Base-by-base conservation (phyloP, 2,888 invertebrate species). In the Candidula unifasciata region DNA sequence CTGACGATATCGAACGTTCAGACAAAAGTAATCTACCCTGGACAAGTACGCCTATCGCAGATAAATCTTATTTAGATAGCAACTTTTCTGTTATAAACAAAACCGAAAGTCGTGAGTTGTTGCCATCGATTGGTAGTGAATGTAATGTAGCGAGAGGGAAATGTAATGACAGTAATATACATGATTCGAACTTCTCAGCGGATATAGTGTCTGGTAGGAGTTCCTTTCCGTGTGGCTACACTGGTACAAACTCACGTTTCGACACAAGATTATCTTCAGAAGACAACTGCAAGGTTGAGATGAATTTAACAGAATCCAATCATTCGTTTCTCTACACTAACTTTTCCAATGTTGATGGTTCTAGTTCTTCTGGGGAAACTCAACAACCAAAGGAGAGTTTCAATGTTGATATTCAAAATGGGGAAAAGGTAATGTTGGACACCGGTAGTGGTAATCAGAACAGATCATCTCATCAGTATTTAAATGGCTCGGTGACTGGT, bases 401-500 rank as follows among this genome's bases (percentile, higher is more conserved):
- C 16, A n/a, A 27, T 44, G 30, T 37, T 10, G 3, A 21, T 5
- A n/a, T n/a, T 16, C 66, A 27, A 24, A 79, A 24, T 27, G 37
- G 37, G 24, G 71, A 57, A 33, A 80, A 71, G 16, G 21, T 71
- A 21, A 8, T 54, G 33, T 33, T 80, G 5, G 27, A 37, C 52
- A n/a, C 27, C 21, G 27, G 24, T 8, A 30, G 30, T 18, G 3
- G 33, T 68, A 44, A 57, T 57, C n/a, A 30, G 21, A 52, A 71
- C 27, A 69, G 80, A 69, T 33, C 71, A n/a, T 80, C 80, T 18
- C 69, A 71, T 33, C 71, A 69, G 54, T 80, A 80, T 27, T 57
- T 80, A 37, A 80, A 80, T 71, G 57, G 57, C 24, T n/a, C 71
- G 21, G 44, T 71, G 16, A 80, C 69, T 24, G 71, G 44, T 1